Percentiles rank a stretch among this genome's conserved stretches.
phyloP scores from a whole-genome alignment of 2,888 invertebrate genomes.

The Archips xylosteana region DNA sequence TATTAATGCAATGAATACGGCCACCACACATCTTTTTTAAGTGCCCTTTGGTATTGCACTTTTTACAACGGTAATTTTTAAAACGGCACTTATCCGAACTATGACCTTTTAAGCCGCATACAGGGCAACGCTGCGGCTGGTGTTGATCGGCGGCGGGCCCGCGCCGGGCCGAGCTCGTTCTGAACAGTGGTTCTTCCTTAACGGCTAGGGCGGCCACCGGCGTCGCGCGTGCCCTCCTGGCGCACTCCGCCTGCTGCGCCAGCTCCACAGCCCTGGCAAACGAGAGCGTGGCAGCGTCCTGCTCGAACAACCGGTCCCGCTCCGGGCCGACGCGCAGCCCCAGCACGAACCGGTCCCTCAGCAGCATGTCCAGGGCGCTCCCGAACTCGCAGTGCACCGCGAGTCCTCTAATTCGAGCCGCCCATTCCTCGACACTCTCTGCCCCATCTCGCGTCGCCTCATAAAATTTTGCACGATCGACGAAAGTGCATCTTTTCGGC shows the following conservation, averaged over 20 bases:
- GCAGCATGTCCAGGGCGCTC: slow-evolving; percentile 14
- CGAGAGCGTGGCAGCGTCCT: slow-evolving; percentile 15
- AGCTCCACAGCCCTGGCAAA: slow-evolving; percentile 35
- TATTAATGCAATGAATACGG: slow-evolving; percentile 1
- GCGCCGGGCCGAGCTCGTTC: not conserved
- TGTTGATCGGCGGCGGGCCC: not conserved
- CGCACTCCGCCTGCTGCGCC: slow-evolving; percentile 37
- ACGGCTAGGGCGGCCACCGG: not conserved
- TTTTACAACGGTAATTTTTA: slow-evolving; percentile 32
- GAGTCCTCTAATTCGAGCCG: slow-evolving; percentile 36
- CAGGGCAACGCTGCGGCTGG: too few species aligned
- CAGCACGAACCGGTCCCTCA: slow-evolving; percentile 38
- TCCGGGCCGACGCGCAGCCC: slow-evolving; percentile 33
- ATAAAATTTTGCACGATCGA: slow-evolving; percentile 29
- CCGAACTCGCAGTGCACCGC: slow-evolving; percentile 38
- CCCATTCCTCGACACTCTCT: slow-evolving; percentile 28
- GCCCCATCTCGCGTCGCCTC: not conserved
- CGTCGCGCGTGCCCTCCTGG: slow-evolving; percentile 5
- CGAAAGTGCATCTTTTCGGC: slow-evolving; percentile 32
- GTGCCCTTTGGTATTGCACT: slow-evolving; percentile 29
- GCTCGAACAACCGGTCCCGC: slow-evolving; percentile 32
- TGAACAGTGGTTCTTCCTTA: slow-evolving; percentile 34
- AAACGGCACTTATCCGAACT: slow-evolving; percentile 15
- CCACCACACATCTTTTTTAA: slow-evolving; percentile 19
- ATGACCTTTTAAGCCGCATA: not conserved